Evolutionary conservation across 2,888 invertebrate species (phyloP).

Genomic region (Morpho achilles): DNA sequence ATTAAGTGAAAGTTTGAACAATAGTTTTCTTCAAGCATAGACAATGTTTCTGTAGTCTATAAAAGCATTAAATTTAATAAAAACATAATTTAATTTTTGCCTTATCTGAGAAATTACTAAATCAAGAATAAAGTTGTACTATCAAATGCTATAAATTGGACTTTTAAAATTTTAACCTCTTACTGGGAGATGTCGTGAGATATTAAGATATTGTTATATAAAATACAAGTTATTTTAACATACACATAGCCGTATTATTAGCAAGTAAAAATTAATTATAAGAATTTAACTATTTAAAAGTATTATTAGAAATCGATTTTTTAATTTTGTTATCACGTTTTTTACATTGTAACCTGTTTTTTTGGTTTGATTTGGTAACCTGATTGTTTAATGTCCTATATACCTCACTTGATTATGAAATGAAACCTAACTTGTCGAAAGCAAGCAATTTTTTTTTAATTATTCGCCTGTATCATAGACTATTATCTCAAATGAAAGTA

Average conservation of each 20-base stretch:
- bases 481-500: no score
- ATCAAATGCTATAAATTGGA: background rate
- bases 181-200: background rate
- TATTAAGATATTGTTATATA: slow-evolving; percentile 5
- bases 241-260: slow-evolving; percentile 18
- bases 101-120: background rate
- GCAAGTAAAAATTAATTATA: slow-evolving; percentile 8
- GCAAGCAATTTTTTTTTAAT: no score
- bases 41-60: background rate
- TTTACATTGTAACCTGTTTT: background rate
- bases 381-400: no score
- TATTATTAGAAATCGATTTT: slow-evolving; percentile 4
- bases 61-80: background rate
- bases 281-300: slow-evolving; percentile 5
- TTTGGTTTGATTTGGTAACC: background rate
- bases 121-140: background rate
- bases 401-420: no score
- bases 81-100: no score
- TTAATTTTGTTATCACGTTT: slow-evolving; percentile 4
- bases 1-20: background rate
- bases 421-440: no score
- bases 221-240: slow-evolving; percentile 8
- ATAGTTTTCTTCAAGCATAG: background rate
- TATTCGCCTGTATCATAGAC: no score
- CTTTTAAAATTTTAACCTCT: background rate